Percentiles rank a stretch among this genome's conserved stretches.
Conservation (phyloP, 2,113 vertebrate species). For the Microcebus tavaratra region DNA sequence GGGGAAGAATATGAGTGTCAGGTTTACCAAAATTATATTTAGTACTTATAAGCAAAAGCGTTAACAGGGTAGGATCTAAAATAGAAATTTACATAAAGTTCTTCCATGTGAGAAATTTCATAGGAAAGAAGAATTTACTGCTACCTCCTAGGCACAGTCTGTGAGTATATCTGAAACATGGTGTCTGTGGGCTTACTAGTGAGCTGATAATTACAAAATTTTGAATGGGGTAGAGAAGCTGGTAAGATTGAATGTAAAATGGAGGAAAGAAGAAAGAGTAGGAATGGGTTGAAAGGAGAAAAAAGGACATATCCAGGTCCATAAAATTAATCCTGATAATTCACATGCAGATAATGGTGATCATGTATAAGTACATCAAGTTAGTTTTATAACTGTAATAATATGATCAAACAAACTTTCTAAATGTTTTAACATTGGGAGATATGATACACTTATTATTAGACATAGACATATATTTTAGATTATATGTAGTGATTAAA, state of each 20-base stretch:
- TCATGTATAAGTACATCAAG: neutral
- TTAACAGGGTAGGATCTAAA: neutral
- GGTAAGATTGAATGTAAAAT: neutral
- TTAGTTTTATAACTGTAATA: neutral
- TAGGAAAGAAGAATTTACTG: neutral
- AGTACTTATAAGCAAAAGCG: neutral
- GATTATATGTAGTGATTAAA: neutral
- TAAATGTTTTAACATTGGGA: neutral
- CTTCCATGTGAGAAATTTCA: neutral
- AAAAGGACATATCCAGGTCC: neutral
- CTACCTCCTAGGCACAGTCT: neutral
- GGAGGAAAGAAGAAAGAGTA: neutral
- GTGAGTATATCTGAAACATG: neutral
- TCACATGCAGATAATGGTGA: neutral
- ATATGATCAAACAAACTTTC: neutral
- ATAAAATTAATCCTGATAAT: neutral
- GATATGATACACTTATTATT: neutral
- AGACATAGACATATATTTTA: neutral
- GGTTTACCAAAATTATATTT: neutral
- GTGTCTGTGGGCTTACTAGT: accelerated
- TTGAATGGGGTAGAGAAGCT: neutral
- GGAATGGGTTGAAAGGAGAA: neutral
- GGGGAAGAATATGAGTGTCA: neutral
- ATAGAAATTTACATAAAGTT: neutral
- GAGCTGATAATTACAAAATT: neutral